Evolutionary conservation across 2,113 vertebrate species (phyloP).

Genomic region (Amblyopsis rosae): DNA sequence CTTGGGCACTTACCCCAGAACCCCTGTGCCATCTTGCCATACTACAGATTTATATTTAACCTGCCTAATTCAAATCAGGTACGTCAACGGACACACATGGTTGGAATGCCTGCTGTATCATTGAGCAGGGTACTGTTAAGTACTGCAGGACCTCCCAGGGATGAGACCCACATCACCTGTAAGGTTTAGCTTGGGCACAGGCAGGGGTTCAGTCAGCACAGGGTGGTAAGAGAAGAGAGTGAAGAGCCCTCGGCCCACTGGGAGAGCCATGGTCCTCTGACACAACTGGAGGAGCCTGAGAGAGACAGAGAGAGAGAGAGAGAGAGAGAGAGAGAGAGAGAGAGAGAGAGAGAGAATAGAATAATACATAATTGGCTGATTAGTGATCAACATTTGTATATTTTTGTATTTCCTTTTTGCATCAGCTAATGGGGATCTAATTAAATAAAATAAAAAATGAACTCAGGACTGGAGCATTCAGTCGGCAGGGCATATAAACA

Average conservation of each 20-base stretch:
- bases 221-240: constrained; percentile 96
- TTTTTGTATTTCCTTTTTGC: too few relatives aligned
- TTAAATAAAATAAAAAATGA: too few relatives aligned
- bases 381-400: too few relatives aligned
- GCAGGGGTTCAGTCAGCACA: constrained; percentile 91
- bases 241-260: constrained; percentile 95
- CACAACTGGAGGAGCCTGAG: constrained; percentile 90
- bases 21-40: background rate
- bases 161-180: constrained; percentile 80
- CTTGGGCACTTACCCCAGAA: background rate
- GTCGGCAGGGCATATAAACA: too few relatives aligned
- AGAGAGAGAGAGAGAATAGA: background rate
- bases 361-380: background rate
- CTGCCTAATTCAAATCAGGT: background rate
- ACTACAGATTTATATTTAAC: background rate
- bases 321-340: background rate
- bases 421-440: too few relatives aligned
- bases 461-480: too few relatives aligned
- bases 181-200: constrained; percentile 94
- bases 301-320: background rate
- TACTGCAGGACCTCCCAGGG: too few relatives aligned
- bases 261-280: constrained; percentile 95
- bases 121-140: too few relatives aligned
- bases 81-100: too few relatives aligned
- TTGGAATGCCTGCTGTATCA: too few relatives aligned